phyloP scores from a whole-genome alignment of 1,140 invertebrate genomes.

The Formica selysi region DNA sequence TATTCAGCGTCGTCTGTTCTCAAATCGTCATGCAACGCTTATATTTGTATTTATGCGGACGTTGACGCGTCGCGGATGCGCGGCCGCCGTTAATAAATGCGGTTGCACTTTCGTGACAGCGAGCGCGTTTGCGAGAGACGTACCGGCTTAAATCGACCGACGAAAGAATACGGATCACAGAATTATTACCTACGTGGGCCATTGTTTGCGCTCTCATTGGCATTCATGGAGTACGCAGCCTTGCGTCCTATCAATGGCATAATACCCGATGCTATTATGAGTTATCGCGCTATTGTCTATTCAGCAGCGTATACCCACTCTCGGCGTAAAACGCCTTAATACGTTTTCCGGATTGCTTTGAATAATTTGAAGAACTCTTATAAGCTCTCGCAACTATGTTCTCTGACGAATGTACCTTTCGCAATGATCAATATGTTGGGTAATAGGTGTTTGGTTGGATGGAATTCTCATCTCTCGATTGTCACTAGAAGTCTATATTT shows the following conservation, averaged over 20 bases:
- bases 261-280: constrained; percentile 80
- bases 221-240: constrained; percentile 76
- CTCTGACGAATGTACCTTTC: neutral
- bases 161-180: constrained; percentile 76
- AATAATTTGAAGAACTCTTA: constrained; percentile 42
- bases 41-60: constrained; percentile 55
- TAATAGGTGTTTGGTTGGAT: neutral
- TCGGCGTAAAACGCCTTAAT: constrained; percentile 59
- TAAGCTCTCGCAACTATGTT: constrained; percentile 14
- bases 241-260: constrained; percentile 77
- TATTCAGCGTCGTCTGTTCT: neutral
- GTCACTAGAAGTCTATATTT: neutral
- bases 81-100: constrained; percentile 55
- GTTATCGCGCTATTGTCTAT: constrained; percentile 79
- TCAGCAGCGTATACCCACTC: constrained; percentile 52
- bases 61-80: constrained; percentile 49
- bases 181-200: constrained; percentile 76
- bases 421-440: neutral
- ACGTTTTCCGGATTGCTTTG: constrained; percentile 38
- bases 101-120: constrained; percentile 59
- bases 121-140: constrained; percentile 42
- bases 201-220: constrained; percentile 77
- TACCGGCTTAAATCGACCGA: constrained; percentile 67
- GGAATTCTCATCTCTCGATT: neutral
- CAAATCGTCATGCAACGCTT: neutral